A percentile compares a stretch with the other conserved stretches of the same genome.
Conservation (phyloP, 2,888 invertebrate species). For the Carcina quercana region DNA sequence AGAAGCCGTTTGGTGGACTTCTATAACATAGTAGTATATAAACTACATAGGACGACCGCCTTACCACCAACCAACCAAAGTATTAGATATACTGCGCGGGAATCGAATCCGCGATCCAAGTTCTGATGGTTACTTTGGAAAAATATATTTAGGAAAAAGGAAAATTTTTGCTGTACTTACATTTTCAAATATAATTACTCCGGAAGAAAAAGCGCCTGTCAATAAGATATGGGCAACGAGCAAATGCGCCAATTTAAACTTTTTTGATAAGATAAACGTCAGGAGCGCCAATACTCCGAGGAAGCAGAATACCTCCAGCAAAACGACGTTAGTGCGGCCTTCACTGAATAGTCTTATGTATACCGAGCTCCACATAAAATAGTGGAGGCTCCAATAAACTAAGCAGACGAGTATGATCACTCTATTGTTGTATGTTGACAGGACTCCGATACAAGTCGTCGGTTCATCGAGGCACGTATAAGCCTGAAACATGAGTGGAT, state of each 20-base stretch:
- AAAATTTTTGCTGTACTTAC: too few species aligned
- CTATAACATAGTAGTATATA: too few species aligned
- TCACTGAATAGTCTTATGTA: conserved; percentile 40
- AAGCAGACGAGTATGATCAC: conserved; percentile 27
- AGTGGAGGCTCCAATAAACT: conserved; percentile 41
- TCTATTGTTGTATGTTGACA: conserved; percentile 44
- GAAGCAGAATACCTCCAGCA: conserved; percentile 33
- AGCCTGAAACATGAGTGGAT: too few species aligned
- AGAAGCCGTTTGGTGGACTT: too few species aligned
- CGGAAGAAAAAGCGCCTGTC: conserved; percentile 35
- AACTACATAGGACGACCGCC: too few species aligned
- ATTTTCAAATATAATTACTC: conserved; percentile 24
- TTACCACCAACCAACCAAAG: too few species aligned
- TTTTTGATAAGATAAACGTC: conserved; percentile 32
- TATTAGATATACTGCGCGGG: too few species aligned
- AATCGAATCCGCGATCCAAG: too few species aligned
- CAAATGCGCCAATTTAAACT: conserved; percentile 34
- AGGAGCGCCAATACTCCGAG: conserved; percentile 32
- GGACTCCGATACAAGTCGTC: conserved; percentile 42
- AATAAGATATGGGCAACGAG: conserved; percentile 36
- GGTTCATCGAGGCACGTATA: conserved; percentile 49
- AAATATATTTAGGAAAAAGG: too few species aligned
- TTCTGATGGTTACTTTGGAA: too few species aligned
- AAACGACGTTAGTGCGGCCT: conserved; percentile 20
- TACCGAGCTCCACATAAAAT: conserved; percentile 45